A percentile compares a stretch with the other conserved stretches of the same genome.
These are phyloP conservation scores for Drosophila ogumai DNA, from an alignment of 1,140 invertebrate species.

Conservation along the genomic window DNA sequence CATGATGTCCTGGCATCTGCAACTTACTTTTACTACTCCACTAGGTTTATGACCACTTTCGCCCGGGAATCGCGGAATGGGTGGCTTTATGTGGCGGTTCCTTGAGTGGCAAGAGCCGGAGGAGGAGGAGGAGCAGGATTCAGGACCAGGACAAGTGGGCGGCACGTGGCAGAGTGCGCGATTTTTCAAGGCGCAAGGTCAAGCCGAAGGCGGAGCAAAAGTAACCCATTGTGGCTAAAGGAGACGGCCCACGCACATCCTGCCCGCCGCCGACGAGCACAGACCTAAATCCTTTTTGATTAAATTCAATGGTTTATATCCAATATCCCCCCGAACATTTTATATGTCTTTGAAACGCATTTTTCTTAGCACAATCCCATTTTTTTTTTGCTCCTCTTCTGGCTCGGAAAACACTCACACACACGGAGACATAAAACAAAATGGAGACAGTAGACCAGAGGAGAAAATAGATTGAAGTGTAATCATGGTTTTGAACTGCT, in stretches of 20 bases:
- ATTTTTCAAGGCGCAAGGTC: slow-evolving; percentile 77
- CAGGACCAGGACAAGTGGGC: not conserved
- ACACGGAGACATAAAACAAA: slow-evolving; percentile 74
- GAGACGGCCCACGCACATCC: slow-evolving; percentile 10
- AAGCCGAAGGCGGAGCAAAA: slow-evolving; percentile 51
- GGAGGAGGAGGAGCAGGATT: no score
- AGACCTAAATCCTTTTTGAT: slow-evolving; percentile 80
- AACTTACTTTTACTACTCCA: slow-evolving; percentile 54
- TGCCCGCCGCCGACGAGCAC: slow-evolving; percentile 2
- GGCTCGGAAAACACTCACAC: slow-evolving; percentile 13
- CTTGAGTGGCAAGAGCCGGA: not conserved
- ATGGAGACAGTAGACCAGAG: slow-evolving; percentile 62
- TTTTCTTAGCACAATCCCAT: slow-evolving; percentile 70
- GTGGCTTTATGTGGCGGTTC: slow-evolving; percentile 4
- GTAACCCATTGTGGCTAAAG: slow-evolving; percentile 58
- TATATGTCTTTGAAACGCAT: slow-evolving; percentile 82
- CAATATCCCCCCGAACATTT: slow-evolving; percentile 80
- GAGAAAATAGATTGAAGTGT: slow-evolving; percentile 82
- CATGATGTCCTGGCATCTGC: slow-evolving; percentile 45
- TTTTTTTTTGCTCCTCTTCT: slow-evolving; percentile 28
- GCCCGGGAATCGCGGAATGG: slow-evolving; percentile 14
- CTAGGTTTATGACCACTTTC: slow-evolving; percentile 52
- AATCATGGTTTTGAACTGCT: slow-evolving; percentile 83
- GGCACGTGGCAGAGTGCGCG: slow-evolving; percentile 67
- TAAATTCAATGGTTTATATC: slow-evolving; percentile 84